Base-by-base conservation (phyloP, 2,113 vertebrate genomes). In the Martes martes region DNA sequence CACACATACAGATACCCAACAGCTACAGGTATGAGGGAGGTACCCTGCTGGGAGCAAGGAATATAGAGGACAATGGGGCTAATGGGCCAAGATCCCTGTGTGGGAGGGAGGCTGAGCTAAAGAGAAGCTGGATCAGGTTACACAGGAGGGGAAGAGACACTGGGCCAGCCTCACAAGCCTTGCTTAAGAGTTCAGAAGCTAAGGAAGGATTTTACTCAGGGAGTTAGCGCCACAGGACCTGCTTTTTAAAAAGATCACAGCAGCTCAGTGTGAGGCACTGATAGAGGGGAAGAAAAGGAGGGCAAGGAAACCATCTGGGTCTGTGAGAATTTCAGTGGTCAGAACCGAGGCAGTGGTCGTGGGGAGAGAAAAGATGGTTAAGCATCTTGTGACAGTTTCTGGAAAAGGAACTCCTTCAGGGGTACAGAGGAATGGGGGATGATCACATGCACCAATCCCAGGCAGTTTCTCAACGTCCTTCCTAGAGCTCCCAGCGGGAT, bases 21-120 rank as follows among this genome's bases (percentile, higher is more conserved):
- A 16, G 69, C 0, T 0, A 23, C 52, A 28, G 4, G 11, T 6
- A 14, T 0, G 19, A 4, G n/a, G 45, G 21, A 71, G 28, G 31
- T 11, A 26, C 19, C 6, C 26, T 52, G 65, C 7, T 19, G 9
- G 50, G 4, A 82, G 76, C 74, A 18, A 31, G 55, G 36, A 78
- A 57, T 42, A 16, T 11, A 45, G 26, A 4, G 42, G 28, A 18
- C 28, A 13, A 21, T 47, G 42, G 0, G 45, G 88, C 55, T 21
- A 23, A 11, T 0, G 2, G 26, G 74, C 74, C 74, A 28, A 16
- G 74, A 47, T 9, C 74, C 74, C 63, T 57, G 11, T 13, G 57
- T 28, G 57, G n/a, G 65, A 81, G 0, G 2, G 26, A 24, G 59
- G 71, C 88, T 39, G 83, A 31, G 47, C 55, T 11, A 42, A n/a